Conservation (phyloP, 2,888 invertebrate species). For the Phortica magna region DNA sequence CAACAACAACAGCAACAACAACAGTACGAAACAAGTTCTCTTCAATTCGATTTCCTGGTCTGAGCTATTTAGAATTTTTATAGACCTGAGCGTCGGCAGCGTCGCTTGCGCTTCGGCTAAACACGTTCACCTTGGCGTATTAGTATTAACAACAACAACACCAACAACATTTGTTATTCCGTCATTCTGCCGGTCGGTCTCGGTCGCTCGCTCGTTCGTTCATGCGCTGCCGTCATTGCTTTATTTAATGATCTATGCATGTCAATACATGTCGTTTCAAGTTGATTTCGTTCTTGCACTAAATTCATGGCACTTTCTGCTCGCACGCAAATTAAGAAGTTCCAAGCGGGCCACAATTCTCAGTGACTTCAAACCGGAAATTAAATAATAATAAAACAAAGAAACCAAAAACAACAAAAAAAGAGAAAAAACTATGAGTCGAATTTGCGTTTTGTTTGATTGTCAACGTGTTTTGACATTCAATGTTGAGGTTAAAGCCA, state of each 20-base stretch:
- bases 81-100: background rate
- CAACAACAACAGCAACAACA: slow-evolving; percentile 5
- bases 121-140: slow-evolving; percentile 71
- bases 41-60: slow-evolving; percentile 30
- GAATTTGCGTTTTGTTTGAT: background rate
- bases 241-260: slow-evolving; percentile 58
- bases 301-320: background rate
- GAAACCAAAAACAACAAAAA: slow-evolving; percentile 14
- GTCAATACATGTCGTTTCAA: slow-evolving; percentile 56
- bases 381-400: background rate
- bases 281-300: slow-evolving; percentile 31
- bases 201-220: background rate
- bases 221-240: background rate
- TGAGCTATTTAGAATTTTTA: background rate
- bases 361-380: background rate
- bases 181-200: background rate
- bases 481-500: slow-evolving; percentile 46
- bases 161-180: slow-evolving; percentile 18
- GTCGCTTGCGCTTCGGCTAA: slow-evolving; percentile 44
- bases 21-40: background rate
- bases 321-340: background rate
- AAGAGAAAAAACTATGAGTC: slow-evolving; percentile 1
- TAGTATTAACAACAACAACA: slow-evolving; percentile 57
- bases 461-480: slow-evolving; percentile 49
- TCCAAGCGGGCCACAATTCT: background rate